Conservation (phyloP, 2,797 vertebrate genomes). For the Cacajao melanocephalus region DNA sequence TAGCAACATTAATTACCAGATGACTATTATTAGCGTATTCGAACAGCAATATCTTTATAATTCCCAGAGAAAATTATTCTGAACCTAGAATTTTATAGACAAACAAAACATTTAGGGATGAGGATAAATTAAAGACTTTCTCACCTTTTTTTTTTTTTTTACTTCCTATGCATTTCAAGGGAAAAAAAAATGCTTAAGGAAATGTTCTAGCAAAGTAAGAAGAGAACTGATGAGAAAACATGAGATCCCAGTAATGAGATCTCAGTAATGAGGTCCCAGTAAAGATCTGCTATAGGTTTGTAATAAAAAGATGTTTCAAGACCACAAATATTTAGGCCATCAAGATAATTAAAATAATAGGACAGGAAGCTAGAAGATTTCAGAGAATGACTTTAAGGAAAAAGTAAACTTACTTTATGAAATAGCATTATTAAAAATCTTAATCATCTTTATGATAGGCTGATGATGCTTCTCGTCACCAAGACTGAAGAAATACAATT, state of each 20-base stretch:
- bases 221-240: background rate
- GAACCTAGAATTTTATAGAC: slow-evolving; percentile 15
- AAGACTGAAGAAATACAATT: background rate
- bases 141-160: background rate
- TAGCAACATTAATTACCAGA: background rate
- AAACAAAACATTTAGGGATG: background rate
- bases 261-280: background rate
- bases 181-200: background rate
- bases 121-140: background rate
- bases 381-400: background rate
- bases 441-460: background rate
- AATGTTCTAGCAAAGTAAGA: background rate
- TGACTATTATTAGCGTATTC: background rate
- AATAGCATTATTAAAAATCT: background rate
- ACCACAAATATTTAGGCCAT: background rate
- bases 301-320: slow-evolving; percentile 1
- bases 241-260: background rate
- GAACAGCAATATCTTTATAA: background rate
- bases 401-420: background rate
- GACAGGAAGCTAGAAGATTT: background rate
- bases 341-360: background rate
- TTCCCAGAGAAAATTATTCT: slow-evolving; percentile 3
- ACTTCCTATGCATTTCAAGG: background rate
- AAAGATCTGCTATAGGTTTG: background rate
- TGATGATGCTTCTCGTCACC: background rate